phyloP scores from a whole-genome alignment of 1,140 invertebrate genomes.

The Penaeus vannamei region DNA sequence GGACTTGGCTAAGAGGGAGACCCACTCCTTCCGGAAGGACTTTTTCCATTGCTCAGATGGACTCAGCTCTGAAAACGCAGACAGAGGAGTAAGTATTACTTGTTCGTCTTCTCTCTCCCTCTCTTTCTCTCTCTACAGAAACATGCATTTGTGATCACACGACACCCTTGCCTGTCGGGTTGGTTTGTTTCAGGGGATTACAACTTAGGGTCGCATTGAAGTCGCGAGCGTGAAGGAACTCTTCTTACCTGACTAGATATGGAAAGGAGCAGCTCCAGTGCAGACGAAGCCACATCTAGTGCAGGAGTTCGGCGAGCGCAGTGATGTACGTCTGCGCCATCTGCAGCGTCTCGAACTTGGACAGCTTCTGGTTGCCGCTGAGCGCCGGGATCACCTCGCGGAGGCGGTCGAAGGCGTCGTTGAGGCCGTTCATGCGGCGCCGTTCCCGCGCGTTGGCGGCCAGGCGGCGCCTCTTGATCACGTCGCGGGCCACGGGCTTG shows the following conservation, averaged over 20 bases:
- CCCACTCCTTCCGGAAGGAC: no score
- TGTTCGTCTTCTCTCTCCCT: no score
- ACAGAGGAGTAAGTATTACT: no score
- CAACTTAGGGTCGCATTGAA: neutral
- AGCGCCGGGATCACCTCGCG: conserved; percentile 86
- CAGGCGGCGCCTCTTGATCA: conserved; percentile 74
- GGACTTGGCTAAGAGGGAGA: no score
- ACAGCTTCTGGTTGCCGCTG: conserved; percentile 84
- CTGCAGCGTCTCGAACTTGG: conserved; percentile 78
- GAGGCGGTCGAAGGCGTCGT: conserved; percentile 85
- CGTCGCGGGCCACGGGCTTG: conserved; percentile 39
- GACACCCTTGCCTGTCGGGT: neutral
- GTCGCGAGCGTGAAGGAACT: neutral
- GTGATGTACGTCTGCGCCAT: conserved; percentile 50
- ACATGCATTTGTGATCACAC: no score
- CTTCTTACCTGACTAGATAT: conserved; percentile 47
- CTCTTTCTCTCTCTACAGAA: no score
- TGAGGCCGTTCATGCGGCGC: conserved; percentile 85
- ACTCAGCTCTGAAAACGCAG: no score
- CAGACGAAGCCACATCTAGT: conserved; percentile 2
- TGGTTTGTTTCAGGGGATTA: neutral
- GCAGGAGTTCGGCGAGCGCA: conserved; percentile 40
- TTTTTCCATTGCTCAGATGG: no score
- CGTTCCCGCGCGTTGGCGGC: conserved; percentile 85
- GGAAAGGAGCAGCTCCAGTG: neutral